Conservation (phyloP, 2,888 invertebrate species). For the Plemyria rubiginata region DNA sequence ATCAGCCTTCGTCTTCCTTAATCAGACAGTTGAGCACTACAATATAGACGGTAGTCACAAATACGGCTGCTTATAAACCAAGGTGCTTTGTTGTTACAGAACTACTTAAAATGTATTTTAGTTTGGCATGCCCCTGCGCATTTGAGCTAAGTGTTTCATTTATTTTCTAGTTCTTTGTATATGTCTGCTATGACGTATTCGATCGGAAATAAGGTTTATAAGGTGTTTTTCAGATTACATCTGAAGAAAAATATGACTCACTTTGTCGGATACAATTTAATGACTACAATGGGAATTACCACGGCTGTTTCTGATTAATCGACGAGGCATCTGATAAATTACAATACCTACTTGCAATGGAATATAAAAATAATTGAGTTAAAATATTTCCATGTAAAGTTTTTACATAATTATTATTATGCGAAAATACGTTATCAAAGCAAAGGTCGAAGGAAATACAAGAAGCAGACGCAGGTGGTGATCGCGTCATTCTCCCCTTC, state of each 20-base stretch:
- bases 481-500: slow-evolving; percentile 30
- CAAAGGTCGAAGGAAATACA: slow-evolving; percentile 30
- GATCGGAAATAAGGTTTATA: too few relatives aligned
- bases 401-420: slow-evolving; percentile 9
- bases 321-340: slow-evolving; percentile 19
- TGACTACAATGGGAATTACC: slow-evolving; percentile 30
- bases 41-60: neutral
- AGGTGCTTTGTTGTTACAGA: neutral
- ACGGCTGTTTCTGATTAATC: slow-evolving; percentile 20
- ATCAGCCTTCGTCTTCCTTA: slow-evolving; percentile 59
- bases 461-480: slow-evolving; percentile 22
- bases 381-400: slow-evolving; percentile 40
- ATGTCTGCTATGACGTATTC: too few relatives aligned
- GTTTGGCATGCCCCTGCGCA: too few relatives aligned
- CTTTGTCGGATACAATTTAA: slow-evolving; percentile 22
- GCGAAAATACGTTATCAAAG: too few relatives aligned
- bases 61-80: slow-evolving; percentile 9
- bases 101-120: too few relatives aligned
- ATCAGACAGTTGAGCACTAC: slow-evolving; percentile 29
- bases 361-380: slow-evolving; percentile 30
- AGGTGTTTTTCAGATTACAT: too few relatives aligned
- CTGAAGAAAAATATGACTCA: slow-evolving; percentile 28
- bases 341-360: slow-evolving; percentile 32
- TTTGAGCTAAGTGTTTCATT: too few relatives aligned
- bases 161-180: too few relatives aligned